Base-by-base conservation (phyloP, 53 echinoderm and acorn worm species). In the Apostichopus leukothele region DNA sequence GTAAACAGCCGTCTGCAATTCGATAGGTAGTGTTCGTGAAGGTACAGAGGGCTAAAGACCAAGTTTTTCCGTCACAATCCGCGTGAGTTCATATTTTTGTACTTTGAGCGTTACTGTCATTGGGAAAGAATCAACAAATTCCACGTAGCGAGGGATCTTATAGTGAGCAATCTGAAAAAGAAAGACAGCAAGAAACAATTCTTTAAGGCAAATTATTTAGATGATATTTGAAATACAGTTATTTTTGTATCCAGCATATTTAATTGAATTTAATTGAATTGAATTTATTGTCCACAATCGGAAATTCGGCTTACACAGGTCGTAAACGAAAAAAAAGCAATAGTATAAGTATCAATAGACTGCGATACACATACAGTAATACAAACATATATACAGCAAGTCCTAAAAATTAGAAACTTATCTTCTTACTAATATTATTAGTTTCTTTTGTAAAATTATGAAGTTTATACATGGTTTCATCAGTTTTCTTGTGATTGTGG, bases 101-200 rank as follows among this genome's bases (percentile, higher is more conserved):
- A 83, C 20, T 83, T 83, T 83, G 9, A 83, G 9, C 7, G 83
- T 83, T 18, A 20, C 83, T 19, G 83, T 83, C 53, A 53, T n/a
- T 53, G 83, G 83, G 18, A 83, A 83, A 7, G 83, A 83, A 57
- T 83, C 83, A 5, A 83, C 83, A 22, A 83, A 83, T 20, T 83
- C 83, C 14, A 83, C 59, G 57, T 83, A 83, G 20, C 53, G 52
- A 10, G 83, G 83, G 1, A 83, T 83, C 18, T 83, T 83, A 22
- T 83, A 53, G 52, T 83, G 83, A 52, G 83, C 52, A n/a, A 83
- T 83, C 83, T 83, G 55, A 18, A 19, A 83, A 53, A 53, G 10
- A 61, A 61, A 61, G 61, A 13, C 61, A 39, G 61, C 9, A 61
- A 11, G 9, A 61, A 61, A 61, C 61, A 61, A 61, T 61, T 61